Conservation (phyloP, 2,888 invertebrate species). For the Cremastobaeus sp. region DNA sequence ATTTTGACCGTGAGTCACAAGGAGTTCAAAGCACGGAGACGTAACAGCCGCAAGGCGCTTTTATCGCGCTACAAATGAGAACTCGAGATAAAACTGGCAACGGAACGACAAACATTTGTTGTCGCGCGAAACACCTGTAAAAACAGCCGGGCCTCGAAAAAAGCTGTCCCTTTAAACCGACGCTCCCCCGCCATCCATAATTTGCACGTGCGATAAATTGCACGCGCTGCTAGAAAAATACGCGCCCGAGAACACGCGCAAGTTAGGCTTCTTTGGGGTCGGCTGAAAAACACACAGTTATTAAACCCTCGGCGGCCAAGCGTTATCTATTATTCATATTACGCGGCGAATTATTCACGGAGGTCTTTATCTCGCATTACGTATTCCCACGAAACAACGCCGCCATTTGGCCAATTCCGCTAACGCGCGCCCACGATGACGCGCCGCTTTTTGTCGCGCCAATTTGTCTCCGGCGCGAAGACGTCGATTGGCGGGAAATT, state of each 20-base stretch:
- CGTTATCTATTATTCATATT: slow-evolving; percentile 51
- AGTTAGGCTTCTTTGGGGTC: slow-evolving; percentile 34
- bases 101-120: not conserved
- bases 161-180: slow-evolving; percentile 24
- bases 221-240: slow-evolving; percentile 31
- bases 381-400: slow-evolving; percentile 34
- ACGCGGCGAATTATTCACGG: slow-evolving; percentile 43
- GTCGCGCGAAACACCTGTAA: slow-evolving; percentile 13
- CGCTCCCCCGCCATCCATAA: too few relatives aligned
- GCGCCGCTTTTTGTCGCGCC: not conserved
- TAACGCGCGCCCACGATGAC: not conserved
- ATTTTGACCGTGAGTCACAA: too few relatives aligned
- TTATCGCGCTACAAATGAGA: not conserved
- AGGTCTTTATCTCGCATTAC: slow-evolving; percentile 46
- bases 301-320: slow-evolving; percentile 36
- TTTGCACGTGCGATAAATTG: slow-evolving; percentile 27
- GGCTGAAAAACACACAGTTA: slow-evolving; percentile 39
- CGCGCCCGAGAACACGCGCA: slow-evolving; percentile 16
- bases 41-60: not conserved
- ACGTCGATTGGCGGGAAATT: slow-evolving; percentile 19
- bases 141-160: slow-evolving; percentile 2
- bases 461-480: not conserved
- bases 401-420: slow-evolving; percentile 14
- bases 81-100: not conserved
- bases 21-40: too few relatives aligned